Evolutionary conservation across 2,113 vertebrate genomes (phyloP), one percentile per base, ranked within the genome.

Genomic region (Leiothrix lutea): DNA sequence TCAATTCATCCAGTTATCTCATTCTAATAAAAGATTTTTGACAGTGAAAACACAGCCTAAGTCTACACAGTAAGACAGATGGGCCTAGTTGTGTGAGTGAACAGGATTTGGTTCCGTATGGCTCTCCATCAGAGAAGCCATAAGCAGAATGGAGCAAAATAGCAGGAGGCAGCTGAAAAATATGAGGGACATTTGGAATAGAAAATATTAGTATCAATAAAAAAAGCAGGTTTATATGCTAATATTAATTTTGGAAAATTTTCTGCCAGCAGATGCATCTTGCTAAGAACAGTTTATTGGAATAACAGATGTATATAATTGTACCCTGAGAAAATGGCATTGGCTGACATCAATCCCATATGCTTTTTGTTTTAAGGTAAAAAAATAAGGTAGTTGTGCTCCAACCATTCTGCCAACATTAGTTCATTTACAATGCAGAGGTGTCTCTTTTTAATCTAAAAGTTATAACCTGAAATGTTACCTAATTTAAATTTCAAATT

Each of bases 401-500:
- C 51, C 58, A 83, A n/a, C 51, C 8, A 12, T 91, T 95, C 77
- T 97, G 75, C 69, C 84, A 81, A 48, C 1, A 2, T 64, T 75
- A 66, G 72, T 75, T 95, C 73, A 72, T 88, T 93, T 96, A 87
- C 83, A 95, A 95, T 33, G 61, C 17, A 1, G 9, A 95, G 86
- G 64, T 95, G 72, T 93, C 94, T 90, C 81, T 96, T 97, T 97
- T 97, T 93, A 94, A 97, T 93, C 70, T 97, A 85, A 93, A 97
- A 94, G 74, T 85, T 97, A 88, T 94, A 94, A 96, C 44, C 72
- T 86, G 81, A 97, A 97, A 97, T 78, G 56, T 58, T 95, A 90
- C 44, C 64, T 97, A 92, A 97, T 98, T 97, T 98, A 98, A 96
- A 98, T 97, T 97, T 98, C 84, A 97, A 96, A 98, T 97, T 96